Conservation (phyloP, 2,113 vertebrate genomes). For the Rhynchomys soricoides region DNA sequence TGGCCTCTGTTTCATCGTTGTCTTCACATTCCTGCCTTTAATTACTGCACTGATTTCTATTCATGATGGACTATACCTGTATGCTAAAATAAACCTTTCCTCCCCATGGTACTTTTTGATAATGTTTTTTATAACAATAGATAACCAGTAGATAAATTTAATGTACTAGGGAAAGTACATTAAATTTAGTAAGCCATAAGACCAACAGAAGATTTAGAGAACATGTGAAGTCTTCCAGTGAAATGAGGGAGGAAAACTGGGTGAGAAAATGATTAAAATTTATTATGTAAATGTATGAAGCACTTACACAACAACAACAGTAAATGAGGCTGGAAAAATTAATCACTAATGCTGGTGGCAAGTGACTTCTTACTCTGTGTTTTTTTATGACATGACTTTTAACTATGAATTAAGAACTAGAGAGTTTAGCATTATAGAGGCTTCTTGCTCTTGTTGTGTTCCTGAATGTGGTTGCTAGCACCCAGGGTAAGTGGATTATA, state of each 20-base stretch:
- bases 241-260: neutral
- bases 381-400: neutral
- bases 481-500: neutral
- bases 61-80: neutral
- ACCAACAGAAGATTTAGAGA: neutral
- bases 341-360: neutral
- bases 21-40: neutral
- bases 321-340: neutral
- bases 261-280: neutral
- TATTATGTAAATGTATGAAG: neutral
- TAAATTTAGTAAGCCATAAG: neutral
- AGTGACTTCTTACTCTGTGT: neutral
- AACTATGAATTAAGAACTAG: neutral
- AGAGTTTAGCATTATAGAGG: neutral
- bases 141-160: no score
- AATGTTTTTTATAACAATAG: neutral
- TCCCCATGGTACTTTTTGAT: neutral
- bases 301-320: neutral
- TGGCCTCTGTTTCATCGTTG: neutral
- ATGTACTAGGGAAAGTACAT: neutral
- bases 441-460: rapidly evolving
- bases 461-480: neutral
- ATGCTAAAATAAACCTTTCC: neutral
- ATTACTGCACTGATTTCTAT: neutral
- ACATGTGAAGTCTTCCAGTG: neutral